Evolutionary conservation across 2,797 vertebrate species (phyloP).

Genomic region (Coluber constrictor): DNA sequence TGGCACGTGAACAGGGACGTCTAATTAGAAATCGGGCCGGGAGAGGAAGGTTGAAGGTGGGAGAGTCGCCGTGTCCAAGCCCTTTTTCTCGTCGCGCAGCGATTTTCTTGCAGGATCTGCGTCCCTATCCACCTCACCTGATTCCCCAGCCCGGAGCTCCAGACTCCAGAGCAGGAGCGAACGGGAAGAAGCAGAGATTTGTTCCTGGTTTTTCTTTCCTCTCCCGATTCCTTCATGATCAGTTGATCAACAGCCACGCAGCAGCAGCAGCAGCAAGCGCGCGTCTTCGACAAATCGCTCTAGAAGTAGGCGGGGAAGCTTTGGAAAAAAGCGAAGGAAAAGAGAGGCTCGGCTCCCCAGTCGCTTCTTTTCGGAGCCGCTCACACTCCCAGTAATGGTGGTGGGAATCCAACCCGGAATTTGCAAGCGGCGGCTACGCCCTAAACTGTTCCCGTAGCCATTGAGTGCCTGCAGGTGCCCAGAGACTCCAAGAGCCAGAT

Average conservation of each 20-base stretch:
- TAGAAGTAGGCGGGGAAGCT: neutral
- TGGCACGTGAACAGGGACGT: neutral
- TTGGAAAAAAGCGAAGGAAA: neutral
- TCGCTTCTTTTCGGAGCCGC: too few relatives aligned
- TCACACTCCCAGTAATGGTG: neutral
- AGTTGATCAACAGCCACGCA: neutral
- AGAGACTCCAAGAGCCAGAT: neutral
- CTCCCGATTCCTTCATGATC: constrained; percentile 9
- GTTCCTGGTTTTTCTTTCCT: too few relatives aligned
- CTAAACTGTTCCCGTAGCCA: neutral
- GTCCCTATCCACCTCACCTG: constrained; percentile 1
- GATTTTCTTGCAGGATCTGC: neutral
- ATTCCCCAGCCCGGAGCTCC: neutral
- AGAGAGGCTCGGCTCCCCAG: neutral
- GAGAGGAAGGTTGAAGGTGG: neutral
- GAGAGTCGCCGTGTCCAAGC: neutral
- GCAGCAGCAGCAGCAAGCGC: neutral
- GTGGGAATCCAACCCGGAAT: neutral
- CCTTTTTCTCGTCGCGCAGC: neutral
- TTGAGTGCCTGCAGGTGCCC: neutral
- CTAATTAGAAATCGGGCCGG: neutral
- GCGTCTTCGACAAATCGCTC: neutral
- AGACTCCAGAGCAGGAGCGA: neutral
- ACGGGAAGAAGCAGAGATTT: neutral
- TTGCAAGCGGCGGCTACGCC: neutral